Percentiles rank a stretch among this genome's conserved stretches.
These are phyloP conservation scores for Bombus affinis DNA, from an alignment of 1,140 invertebrate genomes.

Conservation along the genomic window DNA sequence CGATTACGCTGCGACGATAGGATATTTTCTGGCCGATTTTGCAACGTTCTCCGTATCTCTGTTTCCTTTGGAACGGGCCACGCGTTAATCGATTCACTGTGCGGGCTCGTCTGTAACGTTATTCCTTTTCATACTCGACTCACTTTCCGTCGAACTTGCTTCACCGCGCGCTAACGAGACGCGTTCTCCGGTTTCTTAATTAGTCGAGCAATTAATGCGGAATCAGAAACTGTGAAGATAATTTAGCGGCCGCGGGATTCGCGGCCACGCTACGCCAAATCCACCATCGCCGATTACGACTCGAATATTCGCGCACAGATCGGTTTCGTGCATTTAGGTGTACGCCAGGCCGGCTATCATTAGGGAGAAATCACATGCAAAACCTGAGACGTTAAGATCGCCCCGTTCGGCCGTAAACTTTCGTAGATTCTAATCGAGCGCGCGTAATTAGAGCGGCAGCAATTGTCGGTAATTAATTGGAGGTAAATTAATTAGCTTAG, in stretches of 20 bases:
- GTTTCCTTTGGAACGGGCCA: not conserved
- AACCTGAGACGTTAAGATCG: conserved; percentile 58
- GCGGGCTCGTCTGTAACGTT: not conserved
- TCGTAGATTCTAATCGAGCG: conserved; percentile 67
- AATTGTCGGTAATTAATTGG: conserved; percentile 69
- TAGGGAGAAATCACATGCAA: conserved; percentile 59
- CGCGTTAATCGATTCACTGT: not conserved
- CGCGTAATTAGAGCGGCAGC: conserved; percentile 64
- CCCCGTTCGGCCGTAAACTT: conserved; percentile 62
- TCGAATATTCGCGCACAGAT: not conserved
- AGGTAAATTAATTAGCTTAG: conserved; percentile 64
- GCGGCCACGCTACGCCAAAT: not conserved
- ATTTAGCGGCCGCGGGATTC: conserved; percentile 14
- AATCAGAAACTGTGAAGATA: conserved; percentile 35
- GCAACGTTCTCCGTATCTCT: not conserved
- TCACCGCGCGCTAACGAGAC: conserved; percentile 6
- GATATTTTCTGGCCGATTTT: not conserved
- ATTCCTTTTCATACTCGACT: not conserved
- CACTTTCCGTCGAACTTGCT: conserved; percentile 9
- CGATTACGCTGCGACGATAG: not conserved
- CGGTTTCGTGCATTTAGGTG: conserved; percentile 9
- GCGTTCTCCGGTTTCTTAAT: conserved; percentile 23
- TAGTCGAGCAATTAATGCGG: conserved; percentile 36
- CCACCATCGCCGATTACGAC: not conserved
- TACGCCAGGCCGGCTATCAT: conserved; percentile 14